These are phyloP conservation scores for Protosalanx chinensis DNA, from an alignment of 2,797 vertebrate genomes.

Conservation along the genomic window DNA sequence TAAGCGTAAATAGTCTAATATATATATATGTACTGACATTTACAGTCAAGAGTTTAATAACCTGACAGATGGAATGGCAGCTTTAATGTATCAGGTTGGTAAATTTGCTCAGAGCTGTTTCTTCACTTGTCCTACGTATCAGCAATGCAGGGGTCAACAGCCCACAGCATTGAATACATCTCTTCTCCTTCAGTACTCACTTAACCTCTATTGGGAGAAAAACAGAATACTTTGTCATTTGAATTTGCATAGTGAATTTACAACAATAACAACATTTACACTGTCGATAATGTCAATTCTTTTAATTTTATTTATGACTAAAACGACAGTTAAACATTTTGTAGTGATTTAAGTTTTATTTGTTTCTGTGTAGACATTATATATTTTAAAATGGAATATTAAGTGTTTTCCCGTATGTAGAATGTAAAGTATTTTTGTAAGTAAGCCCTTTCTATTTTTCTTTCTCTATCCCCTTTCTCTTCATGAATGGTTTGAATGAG, in stretches of 20 bases:
- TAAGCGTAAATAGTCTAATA: background rate
- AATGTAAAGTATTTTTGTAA: slow-evolving; percentile 92
- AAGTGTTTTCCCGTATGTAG: slow-evolving; percentile 86
- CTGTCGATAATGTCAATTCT: slow-evolving; percentile 55
- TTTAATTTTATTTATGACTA: slow-evolving; percentile 48
- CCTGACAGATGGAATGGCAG: slow-evolving; percentile 1
- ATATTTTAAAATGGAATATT: slow-evolving; percentile 80
- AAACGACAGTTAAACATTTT: slow-evolving; percentile 44
- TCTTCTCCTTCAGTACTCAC: slow-evolving; percentile 40
- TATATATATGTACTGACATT: background rate
- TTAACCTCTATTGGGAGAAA: slow-evolving; percentile 67
- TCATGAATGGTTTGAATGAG: slow-evolving; percentile 96
- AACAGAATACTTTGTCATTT: slow-evolving; percentile 97
- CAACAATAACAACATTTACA: slow-evolving; percentile 61
- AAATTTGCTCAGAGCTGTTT: slow-evolving; percentile 55
- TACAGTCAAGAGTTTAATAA: background rate
- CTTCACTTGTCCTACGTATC: slow-evolving; percentile 59
- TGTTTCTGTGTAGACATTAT: slow-evolving; percentile 76
- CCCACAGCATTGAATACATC: slow-evolving; percentile 38
- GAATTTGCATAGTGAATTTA: slow-evolving; percentile 71
- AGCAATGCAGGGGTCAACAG: slow-evolving; percentile 43
- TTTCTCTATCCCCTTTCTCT: slow-evolving; percentile 82
- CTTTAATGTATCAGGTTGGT: background rate
- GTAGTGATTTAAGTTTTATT: slow-evolving; percentile 86
- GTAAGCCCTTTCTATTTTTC: slow-evolving; percentile 91